phyloP scores from a whole-genome alignment of 2,888 invertebrate genomes.

The Icerya purchasi region DNA sequence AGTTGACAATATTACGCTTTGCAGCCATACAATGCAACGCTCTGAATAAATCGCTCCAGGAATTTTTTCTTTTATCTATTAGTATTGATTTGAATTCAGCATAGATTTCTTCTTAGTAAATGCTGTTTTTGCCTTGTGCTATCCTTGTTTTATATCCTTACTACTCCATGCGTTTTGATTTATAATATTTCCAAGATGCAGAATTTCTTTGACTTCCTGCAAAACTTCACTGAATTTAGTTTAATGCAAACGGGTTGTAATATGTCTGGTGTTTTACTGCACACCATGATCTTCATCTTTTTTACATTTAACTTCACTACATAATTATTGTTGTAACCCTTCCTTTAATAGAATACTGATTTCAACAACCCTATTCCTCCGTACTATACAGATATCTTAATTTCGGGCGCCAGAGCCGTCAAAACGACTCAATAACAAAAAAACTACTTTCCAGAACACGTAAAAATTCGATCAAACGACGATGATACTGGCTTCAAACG shows the following conservation, averaged over 20 bases:
- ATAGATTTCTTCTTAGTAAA: not conserved
- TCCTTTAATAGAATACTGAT: no score
- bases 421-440: no score
- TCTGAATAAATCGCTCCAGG: not conserved
- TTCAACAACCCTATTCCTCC: no score
- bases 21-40: not conserved
- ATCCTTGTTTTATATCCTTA: not conserved
- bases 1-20: not conserved
- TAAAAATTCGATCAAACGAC: no score
- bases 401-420: no score
- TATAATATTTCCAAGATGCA: not conserved
- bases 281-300: not conserved
- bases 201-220: not conserved
- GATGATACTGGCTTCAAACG: no score
- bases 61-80: not conserved
- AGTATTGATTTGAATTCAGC: not conserved
- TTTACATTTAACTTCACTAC: not conserved
- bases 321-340: no score
- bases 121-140: not conserved
- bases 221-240: not conserved
- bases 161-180: not conserved
- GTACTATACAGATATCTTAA: no score
- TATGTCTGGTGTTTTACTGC: not conserved
- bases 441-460: no score
- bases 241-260: not conserved